Conservation (phyloP, 2,113 vertebrate species). For the Gallinago media region DNA sequence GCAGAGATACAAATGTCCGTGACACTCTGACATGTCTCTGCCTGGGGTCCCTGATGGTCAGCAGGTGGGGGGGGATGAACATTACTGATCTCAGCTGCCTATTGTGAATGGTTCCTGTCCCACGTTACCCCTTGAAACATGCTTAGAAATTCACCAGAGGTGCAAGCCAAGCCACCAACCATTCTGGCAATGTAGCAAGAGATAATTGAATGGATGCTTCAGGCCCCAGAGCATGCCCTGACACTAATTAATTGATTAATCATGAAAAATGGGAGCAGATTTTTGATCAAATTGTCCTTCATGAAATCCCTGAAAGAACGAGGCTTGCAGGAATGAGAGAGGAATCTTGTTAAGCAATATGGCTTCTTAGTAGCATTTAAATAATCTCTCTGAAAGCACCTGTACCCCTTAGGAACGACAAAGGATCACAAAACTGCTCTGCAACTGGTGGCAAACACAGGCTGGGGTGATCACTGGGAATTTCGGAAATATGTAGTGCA, state of each 20-base stretch:
- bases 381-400: background rate
- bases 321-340: background rate
- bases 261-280: background rate
- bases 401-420: background rate
- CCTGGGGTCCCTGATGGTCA: background rate
- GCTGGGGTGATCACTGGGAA: background rate
- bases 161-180: background rate
- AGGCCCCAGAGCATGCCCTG: background rate
- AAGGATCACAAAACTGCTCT: background rate
- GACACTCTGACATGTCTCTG: background rate
- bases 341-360: background rate
- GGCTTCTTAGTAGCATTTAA: background rate
- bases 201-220: background rate
- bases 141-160: background rate
- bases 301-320: background rate
- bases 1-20: background rate
- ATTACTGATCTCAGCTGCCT: background rate
- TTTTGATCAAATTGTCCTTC: slow-evolving; percentile 14
- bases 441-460: background rate
- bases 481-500: background rate
- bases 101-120: background rate
- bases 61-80: background rate
- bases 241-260: slow-evolving; percentile 20
- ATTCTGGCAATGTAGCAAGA: background rate
- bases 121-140: background rate